Evolutionary conservation across 2,888 invertebrate species (phyloP).

Genomic region (Epistrophe grossulariae): DNA sequence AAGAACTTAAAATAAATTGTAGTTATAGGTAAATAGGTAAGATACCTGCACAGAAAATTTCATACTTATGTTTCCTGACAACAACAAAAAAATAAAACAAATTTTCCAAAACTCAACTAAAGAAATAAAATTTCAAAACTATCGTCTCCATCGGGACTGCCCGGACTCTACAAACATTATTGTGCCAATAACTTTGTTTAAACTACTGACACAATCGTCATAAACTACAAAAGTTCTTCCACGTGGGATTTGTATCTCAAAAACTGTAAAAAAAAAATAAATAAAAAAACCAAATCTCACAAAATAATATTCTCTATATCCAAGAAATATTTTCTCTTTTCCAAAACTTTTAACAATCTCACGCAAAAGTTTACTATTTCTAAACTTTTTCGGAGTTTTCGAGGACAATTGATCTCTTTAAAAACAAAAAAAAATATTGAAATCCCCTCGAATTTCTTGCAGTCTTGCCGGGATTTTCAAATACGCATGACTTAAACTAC

Average conservation of each 20-base stretch:
- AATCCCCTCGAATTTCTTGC: not conserved
- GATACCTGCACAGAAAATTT: no score
- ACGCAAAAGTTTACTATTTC: not conserved
- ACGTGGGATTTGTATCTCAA: slow-evolving; percentile 35
- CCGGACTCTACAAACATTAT: slow-evolving; percentile 24
- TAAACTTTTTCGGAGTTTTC: slow-evolving; percentile 65
- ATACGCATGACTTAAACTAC: slow-evolving; percentile 45
- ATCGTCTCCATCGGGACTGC: not conserved
- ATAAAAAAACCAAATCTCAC: not conserved
- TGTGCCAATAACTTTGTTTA: slow-evolving; percentile 36
- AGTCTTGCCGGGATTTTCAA: not conserved
- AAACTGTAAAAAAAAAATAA: not conserved
- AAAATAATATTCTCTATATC: slow-evolving; percentile 23
- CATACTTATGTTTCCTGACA: not conserved
- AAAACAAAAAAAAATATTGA: not conserved
- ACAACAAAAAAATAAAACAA: not conserved
- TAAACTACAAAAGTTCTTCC: slow-evolving; percentile 32
- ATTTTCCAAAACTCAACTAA: slow-evolving; percentile 19
- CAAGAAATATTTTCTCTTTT: slow-evolving; percentile 13
- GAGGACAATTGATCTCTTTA: not conserved
- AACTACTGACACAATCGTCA: slow-evolving; percentile 45
- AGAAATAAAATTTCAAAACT: slow-evolving; percentile 26
- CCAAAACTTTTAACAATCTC: slow-evolving; percentile 19
- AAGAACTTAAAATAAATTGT: no score
- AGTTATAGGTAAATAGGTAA: no score